Evolutionary conservation across 2,113 vertebrate genomes (phyloP), one percentile per base, ranked within the genome.

Genomic region (Muntiacus muntjak): DNA sequence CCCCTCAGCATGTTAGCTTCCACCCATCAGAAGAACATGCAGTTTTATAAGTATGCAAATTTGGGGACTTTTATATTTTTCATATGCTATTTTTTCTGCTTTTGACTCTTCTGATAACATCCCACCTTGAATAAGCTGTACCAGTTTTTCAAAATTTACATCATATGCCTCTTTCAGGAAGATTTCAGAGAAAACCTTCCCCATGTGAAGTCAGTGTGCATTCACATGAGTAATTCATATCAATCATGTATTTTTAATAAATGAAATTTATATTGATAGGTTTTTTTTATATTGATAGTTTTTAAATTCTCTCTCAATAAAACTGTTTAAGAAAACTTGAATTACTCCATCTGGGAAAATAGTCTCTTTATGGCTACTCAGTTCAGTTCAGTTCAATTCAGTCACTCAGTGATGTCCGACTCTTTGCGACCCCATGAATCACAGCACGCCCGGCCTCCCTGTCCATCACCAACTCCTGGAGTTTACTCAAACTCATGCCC

Each of bases 341-440:
- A 16, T 76, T 33, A 45, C 36, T 76, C 19, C 13, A 47, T 58
- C 40, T 58, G 54, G 43, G 54, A 58, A 40, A 54, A 25, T n/a
- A 78, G 19, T 47, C 71, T 84, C 8, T 47, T 78, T 45, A 7
- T 45, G 54, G 16, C 54, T 45, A 7, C 15, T 47, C 47, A 50
- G 47, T 50, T 50, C 47, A 50, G 47, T 50, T 50, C 47, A 50
- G 47, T 50, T 50, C 47, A 50, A 50, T 14, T 50, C 47, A 50
- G 47, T 13, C 3, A 1, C 47, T 14, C 12, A 50, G 47, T 50
- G 1, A 1, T 50, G 47, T 50, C 47, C 2, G 3, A 50, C 47
- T 50, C 47, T 50, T 50, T 50, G 47, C 3, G 3, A 50, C 47
- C 47, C 47, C 47, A 50, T 50, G 47, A 50, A 50, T 50, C 47